Evolutionary conservation across 2,113 vertebrate species (phyloP).

Genomic region (Centropus bengalensis): DNA sequence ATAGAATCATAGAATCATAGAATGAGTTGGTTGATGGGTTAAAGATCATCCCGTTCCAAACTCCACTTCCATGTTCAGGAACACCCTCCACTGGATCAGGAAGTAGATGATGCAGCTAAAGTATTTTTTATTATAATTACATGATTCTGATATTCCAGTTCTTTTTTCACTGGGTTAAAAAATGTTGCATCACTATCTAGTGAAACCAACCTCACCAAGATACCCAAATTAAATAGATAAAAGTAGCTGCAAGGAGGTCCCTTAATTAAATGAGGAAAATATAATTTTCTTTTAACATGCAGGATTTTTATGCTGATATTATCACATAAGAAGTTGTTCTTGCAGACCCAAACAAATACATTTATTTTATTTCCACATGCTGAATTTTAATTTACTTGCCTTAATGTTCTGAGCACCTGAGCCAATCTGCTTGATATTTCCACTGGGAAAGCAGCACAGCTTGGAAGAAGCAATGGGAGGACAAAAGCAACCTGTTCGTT

Average conservation of each 20-base stretch:
- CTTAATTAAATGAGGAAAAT: not conserved
- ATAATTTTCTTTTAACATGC: not conserved
- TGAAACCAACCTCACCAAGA: not conserved
- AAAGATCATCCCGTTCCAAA: no score
- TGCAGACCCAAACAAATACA: not conserved
- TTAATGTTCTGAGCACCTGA: conserved; percentile 38
- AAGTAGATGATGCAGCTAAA: accelerated
- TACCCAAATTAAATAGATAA: not conserved
- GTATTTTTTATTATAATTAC: not conserved
- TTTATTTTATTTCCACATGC: not conserved
- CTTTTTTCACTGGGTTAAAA: not conserved
- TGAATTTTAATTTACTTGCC: conserved; percentile 34
- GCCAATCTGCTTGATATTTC: conserved; percentile 7
- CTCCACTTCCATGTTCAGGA: no score
- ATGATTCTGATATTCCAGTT: not conserved
- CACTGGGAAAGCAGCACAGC: not conserved
- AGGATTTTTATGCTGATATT: not conserved
- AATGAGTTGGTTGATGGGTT: no score
- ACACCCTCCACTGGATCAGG: no score
- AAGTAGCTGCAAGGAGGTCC: not conserved
- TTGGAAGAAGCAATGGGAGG: not conserved
- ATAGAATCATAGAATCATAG: not conserved
- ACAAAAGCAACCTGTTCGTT: not conserved
- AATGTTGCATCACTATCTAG: not conserved
- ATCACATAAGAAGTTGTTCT: not conserved